Base-by-base conservation (phyloP, 1,140 invertebrate species). In the Nasonia giraulti region DNA sequence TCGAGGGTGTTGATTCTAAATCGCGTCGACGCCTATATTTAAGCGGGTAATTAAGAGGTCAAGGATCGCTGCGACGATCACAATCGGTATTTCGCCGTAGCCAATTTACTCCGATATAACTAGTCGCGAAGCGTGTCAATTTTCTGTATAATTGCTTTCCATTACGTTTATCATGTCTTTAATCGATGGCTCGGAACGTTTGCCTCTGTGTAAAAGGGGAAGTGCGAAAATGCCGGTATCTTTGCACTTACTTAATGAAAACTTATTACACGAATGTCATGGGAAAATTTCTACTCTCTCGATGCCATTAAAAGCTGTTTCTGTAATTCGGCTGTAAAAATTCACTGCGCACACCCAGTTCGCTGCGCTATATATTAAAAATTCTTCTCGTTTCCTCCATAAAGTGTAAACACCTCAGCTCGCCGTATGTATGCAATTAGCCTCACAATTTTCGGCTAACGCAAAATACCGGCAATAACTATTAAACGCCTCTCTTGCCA, bases 371-470 rank as follows among this genome's bases (percentile, higher is more conserved):
- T n/a, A n/a, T n/a, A 62, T 62, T 62, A 62, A 62, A 62, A 62
- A 62, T 62, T 62, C 55, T 62, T 62, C 55, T 62, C 55, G 17
- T 62, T 62, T 62, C 55, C 55, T 62, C 55, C 55, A 62, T 62
- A 62, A 62, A 62, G 55, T 62, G 55, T 62, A 62, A 62, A 62
- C 55, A 62, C 20, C 55, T 62, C 1, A 62, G 17, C 33, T 37
- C 33, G 2, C 55, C 14, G 27, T 27, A 8, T 7, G 6, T 62
- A 62, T 62, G n/a, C 55, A 62, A 62, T 62, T 62, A 62, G 17
- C 55, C 17, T 62, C 17, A 62, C 55, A 62, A 62, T 62, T 62
- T 62, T 62, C 55, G 55, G 55, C 3, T 62, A 62, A 62, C 55
- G 17, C 55, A 20, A 62, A 62, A 62, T 62, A 62, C 14, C 55